A percentile compares a stretch with the other conserved stretches of the same genome.
phyloP scores from a whole-genome alignment of 2,888 invertebrate genomes.

The Diogma glabrata region DNA sequence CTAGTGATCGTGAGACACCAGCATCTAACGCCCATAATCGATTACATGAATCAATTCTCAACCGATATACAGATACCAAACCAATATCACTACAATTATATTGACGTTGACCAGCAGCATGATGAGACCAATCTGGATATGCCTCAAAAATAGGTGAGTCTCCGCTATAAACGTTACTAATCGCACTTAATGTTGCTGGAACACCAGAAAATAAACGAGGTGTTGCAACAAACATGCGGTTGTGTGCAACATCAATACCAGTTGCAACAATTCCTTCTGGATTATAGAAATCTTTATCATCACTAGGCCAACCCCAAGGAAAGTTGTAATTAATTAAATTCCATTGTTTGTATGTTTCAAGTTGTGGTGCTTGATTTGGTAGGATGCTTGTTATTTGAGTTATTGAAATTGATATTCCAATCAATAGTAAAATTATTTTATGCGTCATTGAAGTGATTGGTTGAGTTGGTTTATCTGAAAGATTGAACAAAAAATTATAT shows the following conservation, averaged over 20 bases:
- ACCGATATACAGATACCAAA: conserved; percentile 66
- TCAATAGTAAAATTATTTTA: too few relatives aligned
- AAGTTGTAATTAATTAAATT: conserved; percentile 54
- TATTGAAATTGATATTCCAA: too few relatives aligned
- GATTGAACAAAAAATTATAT: too few relatives aligned
- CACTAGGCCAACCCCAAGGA: conserved; percentile 45
- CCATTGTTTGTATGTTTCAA: conserved; percentile 61
- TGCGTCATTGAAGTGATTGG: too few relatives aligned
- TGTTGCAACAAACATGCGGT: conserved; percentile 61
- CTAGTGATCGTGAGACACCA: conserved; percentile 45
- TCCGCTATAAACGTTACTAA: conserved; percentile 52
- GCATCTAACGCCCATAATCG: conserved; percentile 74
- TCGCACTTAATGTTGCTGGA: conserved; percentile 59
- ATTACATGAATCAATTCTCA: conserved; percentile 67
- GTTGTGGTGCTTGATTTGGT: conserved; percentile 19
- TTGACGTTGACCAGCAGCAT: conserved; percentile 53
- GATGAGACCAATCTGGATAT: conserved; percentile 68
- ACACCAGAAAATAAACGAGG: conserved; percentile 65
- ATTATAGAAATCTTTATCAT: conserved; percentile 38
- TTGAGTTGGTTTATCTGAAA: too few relatives aligned
- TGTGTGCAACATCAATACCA: conserved; percentile 59
- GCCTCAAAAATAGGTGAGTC: conserved; percentile 61
- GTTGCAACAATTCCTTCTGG: conserved; percentile 67
- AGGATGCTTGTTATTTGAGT: too few relatives aligned
- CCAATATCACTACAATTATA: conserved; percentile 66